Evolutionary conservation across 2,113 vertebrate species (phyloP).

Genomic region (Zootoca vivipara): DNA sequence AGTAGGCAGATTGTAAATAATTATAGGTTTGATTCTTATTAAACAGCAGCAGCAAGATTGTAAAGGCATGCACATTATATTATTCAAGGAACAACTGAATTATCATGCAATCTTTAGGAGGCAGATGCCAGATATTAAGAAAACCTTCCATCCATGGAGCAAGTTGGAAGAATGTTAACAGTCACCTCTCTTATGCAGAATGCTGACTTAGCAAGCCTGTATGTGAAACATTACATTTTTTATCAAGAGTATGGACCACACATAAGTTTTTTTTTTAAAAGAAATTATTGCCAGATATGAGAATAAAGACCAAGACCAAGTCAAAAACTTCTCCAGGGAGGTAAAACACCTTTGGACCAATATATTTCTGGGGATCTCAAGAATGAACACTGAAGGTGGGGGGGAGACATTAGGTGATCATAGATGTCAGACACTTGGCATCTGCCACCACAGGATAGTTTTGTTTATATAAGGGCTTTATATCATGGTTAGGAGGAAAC

Average conservation of each 20-base stretch:
- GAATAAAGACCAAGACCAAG: conserved; percentile 40
- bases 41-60: background rate
- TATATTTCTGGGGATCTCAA: conserved; percentile 68
- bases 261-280: conserved; percentile 36
- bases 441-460: conserved; percentile 58
- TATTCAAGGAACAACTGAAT: background rate
- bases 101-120: background rate
- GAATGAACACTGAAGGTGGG: conserved; percentile 41
- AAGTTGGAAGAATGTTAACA: background rate
- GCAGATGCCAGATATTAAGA: background rate
- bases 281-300: conserved; percentile 8
- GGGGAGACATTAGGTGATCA: conserved; percentile 17
- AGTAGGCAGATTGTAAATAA: background rate
- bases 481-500: conserved; percentile 43
- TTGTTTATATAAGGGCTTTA: conserved; percentile 56
- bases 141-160: background rate
- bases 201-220: background rate
- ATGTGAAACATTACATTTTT: conserved; percentile 30
- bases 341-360: background rate
- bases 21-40: background rate
- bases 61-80: background rate
- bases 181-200: conserved; percentile 30
- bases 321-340: conserved; percentile 35
- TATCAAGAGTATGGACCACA: conserved; percentile 6
- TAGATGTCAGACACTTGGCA: conserved; percentile 54